Evolutionary conservation across 2,797 vertebrate genomes (phyloP), one percentile per base, ranked within the genome.

Genomic region (Microchirus variegatus): DNA sequence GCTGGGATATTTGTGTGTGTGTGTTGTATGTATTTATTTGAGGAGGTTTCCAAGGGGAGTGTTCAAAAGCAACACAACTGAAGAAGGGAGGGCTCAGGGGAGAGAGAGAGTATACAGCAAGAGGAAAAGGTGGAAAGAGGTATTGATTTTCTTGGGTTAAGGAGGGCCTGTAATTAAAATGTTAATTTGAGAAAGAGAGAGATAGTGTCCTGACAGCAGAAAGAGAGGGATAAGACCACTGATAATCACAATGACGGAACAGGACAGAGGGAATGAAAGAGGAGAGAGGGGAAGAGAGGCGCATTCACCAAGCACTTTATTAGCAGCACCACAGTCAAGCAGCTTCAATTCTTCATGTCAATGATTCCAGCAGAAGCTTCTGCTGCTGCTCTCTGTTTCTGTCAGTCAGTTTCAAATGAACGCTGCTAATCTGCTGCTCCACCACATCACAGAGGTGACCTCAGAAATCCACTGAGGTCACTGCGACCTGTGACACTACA

Each of bases 91-190:
- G 44, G 67, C 63, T 67, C 49, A 73, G 35, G 18, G 50, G 63
- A 57, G 65, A 73, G 62, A 82, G 42, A 75, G 69, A n/a, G n/a
- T n/a, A n/a, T 51, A 43, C 45, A 26, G 45, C 53, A 44, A 50
- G 63, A 83, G 70, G 57, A 79, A 79, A 82, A 84, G 75, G 87
- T 92, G 84, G 93, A 93, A 92, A 94, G 92, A 92, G 86, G 87
- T 95, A 98, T 98, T 94, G 97, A 99, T 98, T 96, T 95, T 89
- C 64, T 86, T 87, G 91, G 92, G 93, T 96, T 96, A 96, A 95
- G 95, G 95, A 95, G 95, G 95, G 94, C 95, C 96, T 95, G 95
- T 98, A 98, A 99, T 99, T 99, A 99, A 99, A 97, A 99, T 98
- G 97, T 98, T 98, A 99, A 99, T 99, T 96, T 95, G 95, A 96